Percentiles rank a stretch among this genome's conserved stretches.
Conservation (phyloP, 2,888 invertebrate genomes). For the Heliconius ethilla region DNA sequence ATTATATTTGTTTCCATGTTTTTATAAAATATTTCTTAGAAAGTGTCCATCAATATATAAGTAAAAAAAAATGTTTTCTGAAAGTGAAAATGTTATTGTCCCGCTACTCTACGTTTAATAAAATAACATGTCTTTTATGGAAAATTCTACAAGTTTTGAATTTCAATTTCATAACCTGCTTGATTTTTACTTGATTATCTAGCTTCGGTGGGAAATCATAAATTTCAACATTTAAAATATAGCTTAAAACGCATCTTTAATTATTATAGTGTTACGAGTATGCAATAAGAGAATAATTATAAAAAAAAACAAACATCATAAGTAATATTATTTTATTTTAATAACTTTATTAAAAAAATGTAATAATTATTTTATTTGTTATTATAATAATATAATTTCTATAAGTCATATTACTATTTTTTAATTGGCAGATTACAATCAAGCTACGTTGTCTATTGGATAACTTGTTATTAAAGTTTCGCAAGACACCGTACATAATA, state of each 20-base stretch:
- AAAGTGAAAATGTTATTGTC: not conserved
- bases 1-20: not conserved
- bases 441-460: conserved; percentile 7
- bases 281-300: not conserved
- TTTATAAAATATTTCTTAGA: not conserved
- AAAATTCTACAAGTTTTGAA: not conserved
- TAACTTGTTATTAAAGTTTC: conserved; percentile 17
- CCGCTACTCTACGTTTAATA: too few species aligned
- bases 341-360: not conserved
- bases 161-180: not conserved
- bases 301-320: not conserved
- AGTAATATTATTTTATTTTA: not conserved
- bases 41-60: not conserved
- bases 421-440: conserved; percentile 8
- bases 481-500: not conserved
- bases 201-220: not conserved
- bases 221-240: not conserved
- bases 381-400: not conserved
- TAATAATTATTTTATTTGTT: not conserved
- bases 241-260: not conserved
- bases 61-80: not conserved
- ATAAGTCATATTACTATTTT: not conserved
- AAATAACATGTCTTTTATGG: not conserved
- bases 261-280: not conserved
- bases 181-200: not conserved